A percentile compares a stretch with the other conserved stretches of the same genome.
Evolutionary conservation across 2,888 invertebrate genomes (phyloP).

Genomic region (Sepiola atlantica): DNA sequence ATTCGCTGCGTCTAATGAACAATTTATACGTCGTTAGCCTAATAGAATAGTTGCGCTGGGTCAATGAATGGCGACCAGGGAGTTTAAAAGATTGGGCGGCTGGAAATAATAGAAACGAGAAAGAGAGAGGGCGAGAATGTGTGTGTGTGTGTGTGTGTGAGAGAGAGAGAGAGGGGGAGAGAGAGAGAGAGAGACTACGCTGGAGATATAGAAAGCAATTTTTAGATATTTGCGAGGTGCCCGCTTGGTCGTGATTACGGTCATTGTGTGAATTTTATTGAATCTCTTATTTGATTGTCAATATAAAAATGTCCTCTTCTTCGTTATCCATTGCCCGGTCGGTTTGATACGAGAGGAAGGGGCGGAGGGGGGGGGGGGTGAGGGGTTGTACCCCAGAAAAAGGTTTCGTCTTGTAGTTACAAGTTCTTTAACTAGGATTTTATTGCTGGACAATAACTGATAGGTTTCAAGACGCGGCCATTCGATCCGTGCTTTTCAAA

Average conservation of each 20-base stretch:
- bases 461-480: too few species aligned
- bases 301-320: slow-evolving; percentile 32
- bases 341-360: not conserved
- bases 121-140: too few species aligned
- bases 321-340: not conserved
- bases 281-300: slow-evolving; percentile 6
- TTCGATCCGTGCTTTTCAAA: too few species aligned
- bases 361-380: not conserved
- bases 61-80: not conserved
- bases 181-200: not conserved
- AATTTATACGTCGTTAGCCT: not conserved
- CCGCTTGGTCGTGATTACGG: not conserved
- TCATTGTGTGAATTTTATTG: not conserved
- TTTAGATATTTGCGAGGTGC: not conserved
- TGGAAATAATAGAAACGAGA: not conserved
- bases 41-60: not conserved
- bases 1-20: not conserved
- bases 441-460: not conserved
- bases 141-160: too few species aligned
- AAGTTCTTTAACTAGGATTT: not conserved
- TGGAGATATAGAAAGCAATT: not conserved
- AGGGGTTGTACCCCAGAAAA: not conserved
- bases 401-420: not conserved
- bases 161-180: not conserved
- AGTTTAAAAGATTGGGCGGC: not conserved